Evolutionary conservation across 92 coral and sea anemone genomes (phyloP), one percentile per base, ranked within the genome.

Genomic region (Umimayanthus kanabou): DNA sequence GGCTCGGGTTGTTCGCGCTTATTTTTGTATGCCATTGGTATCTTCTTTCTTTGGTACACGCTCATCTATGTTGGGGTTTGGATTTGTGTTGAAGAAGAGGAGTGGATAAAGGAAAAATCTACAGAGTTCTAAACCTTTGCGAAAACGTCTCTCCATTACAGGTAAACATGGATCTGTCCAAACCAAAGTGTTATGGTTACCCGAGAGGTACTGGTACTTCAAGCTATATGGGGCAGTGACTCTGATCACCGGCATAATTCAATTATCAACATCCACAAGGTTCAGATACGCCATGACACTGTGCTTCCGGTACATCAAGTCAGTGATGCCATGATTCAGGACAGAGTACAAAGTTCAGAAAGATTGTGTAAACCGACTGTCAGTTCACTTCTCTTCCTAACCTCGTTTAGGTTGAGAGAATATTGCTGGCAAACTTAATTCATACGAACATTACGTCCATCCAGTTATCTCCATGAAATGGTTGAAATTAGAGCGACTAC

Each of bases 201-300:
- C 85, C 29, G 85, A 80, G 55, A 80, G 85, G 28, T 61, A 57
- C 50, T 61, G 85, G 85, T 80, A 80, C 73, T 61, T 80, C 71
- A 22, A 7, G 47, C 33, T 80, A 25, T 80, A 80, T 39, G 85
- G 73, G 22, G 67, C 26, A 20, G 73, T 61, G n/a, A 18, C 73
- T 28, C 47, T 58, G 7, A 39, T 58, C 28, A 57, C 49, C 33
- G 85, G 50, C 72, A 29, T 57, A 5, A 39, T 80, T 30, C 37
- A 26, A 47, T 23, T 80, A 33, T 5, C 39, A 22, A 16, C 85
- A 61, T 80, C 85, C 42, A 9, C 73, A 3, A 23, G 33, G 20
- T 80, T 80, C 72, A 80, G 73, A 58, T 39, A 39, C 20, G 9
- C 49, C 28, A 9, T 39, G 71, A 61, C 4, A 30, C 70, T 29